phyloP scores from a whole-genome alignment of 1,140 invertebrate species.

The Brachionus plicatilis region DNA sequence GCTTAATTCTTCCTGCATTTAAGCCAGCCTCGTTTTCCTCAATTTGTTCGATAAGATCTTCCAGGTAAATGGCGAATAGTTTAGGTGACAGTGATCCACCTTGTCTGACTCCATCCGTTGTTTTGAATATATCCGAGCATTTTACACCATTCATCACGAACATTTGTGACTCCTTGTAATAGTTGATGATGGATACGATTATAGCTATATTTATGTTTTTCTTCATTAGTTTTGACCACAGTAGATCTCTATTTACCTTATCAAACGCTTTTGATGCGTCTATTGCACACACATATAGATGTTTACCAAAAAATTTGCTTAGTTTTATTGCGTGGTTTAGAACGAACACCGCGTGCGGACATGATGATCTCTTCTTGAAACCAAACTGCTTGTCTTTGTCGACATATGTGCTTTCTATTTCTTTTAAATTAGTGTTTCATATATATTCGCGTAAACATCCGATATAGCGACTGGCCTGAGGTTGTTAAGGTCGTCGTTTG shows the following conservation, averaged over 20 bases:
- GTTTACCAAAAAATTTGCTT: too few species aligned
- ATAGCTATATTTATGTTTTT: background rate
- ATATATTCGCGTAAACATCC: too few species aligned
- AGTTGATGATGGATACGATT: background rate
- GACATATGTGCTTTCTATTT: too few species aligned
- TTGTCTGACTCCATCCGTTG: background rate
- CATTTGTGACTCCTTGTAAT: background rate
- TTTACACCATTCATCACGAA: background rate
- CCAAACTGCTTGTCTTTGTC: too few species aligned
- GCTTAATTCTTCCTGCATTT: background rate
- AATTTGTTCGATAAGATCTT: background rate
- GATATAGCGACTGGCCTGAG: too few species aligned
- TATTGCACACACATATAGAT: too few species aligned
- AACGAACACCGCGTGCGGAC: too few species aligned
- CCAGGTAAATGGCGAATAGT: background rate
- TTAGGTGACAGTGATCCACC: background rate
- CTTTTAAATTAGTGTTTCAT: too few species aligned
- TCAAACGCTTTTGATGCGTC: background rate
- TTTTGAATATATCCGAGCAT: background rate
- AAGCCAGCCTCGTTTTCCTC: background rate
- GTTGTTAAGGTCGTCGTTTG: too few species aligned
- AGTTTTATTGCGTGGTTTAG: too few species aligned
- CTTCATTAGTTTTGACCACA: background rate
- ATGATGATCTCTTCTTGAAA: too few species aligned
- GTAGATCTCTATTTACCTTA: background rate